Evolutionary conservation across 2,888 invertebrate species (phyloP).

Genomic region (Alcis repandata): DNA sequence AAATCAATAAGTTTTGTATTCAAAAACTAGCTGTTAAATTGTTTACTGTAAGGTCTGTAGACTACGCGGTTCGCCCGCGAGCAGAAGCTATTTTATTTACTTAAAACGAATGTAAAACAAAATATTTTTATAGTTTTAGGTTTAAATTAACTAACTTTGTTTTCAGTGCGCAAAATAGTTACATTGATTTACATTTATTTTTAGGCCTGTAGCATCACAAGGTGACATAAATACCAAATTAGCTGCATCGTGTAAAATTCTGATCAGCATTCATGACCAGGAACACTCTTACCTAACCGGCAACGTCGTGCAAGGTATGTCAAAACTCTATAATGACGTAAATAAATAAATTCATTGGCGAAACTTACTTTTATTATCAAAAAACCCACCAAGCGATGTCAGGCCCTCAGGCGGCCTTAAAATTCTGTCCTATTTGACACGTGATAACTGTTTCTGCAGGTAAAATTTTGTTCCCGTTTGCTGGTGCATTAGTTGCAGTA

Average conservation of each 20-base stretch:
- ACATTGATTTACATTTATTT: conserved; percentile 31
- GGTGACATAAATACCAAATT: conserved; percentile 50
- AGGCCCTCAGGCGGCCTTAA: too few species aligned
- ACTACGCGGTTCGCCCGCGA: too few species aligned
- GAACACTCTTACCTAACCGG: conserved; percentile 63
- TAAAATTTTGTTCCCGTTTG: conserved; percentile 91
- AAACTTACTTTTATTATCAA: too few species aligned
- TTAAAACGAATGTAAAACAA: too few species aligned
- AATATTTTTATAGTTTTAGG: too few species aligned
- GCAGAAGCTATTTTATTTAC: too few species aligned
- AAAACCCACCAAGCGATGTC: too few species aligned
- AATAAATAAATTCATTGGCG: background rate
- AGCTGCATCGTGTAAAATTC: conserved; percentile 56
- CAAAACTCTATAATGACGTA: background rate
- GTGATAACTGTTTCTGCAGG: conserved; percentile 63
- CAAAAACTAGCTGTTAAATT: too few species aligned
- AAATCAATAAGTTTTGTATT: too few species aligned
- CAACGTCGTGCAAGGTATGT: conserved; percentile 62
- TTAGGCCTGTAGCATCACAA: conserved; percentile 60
- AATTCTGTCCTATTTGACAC: background rate
- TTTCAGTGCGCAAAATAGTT: background rate
- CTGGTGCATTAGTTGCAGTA: conserved; percentile 89
- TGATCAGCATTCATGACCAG: conserved; percentile 60
- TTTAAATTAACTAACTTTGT: background rate
- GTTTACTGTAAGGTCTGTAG: too few species aligned